phyloP scores from a whole-genome alignment of 2,113 vertebrate genomes.

The Pomatorhinus ruficollis region DNA sequence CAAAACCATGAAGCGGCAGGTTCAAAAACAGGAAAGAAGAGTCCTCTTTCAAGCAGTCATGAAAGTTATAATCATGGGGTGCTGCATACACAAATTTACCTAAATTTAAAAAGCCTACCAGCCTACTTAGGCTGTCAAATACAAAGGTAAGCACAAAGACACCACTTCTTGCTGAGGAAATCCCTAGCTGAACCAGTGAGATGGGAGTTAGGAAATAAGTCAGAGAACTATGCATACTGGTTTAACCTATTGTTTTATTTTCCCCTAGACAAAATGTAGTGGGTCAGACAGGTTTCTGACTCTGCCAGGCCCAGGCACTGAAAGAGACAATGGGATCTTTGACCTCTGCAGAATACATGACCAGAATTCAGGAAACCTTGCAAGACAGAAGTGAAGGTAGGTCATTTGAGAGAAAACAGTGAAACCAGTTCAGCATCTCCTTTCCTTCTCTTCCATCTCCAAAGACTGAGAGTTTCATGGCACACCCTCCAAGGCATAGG shows the following conservation, averaged over 20 bases:
- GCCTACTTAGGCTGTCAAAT: background rate
- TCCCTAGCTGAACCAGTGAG: background rate
- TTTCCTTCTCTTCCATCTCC: background rate
- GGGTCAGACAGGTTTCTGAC: background rate
- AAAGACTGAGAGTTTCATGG: background rate
- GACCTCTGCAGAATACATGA: background rate
- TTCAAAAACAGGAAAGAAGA: background rate
- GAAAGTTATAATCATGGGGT: background rate
- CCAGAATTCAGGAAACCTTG: background rate
- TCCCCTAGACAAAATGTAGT: background rate
- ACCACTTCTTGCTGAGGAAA: background rate
- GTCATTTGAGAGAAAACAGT: background rate
- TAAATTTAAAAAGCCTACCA: background rate
- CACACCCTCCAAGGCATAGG: background rate
- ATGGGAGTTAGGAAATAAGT: background rate
- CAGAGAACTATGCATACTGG: fast-evolving
- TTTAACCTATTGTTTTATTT: background rate
- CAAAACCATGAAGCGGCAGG: background rate
- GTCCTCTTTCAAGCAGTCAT: background rate
- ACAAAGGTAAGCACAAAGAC: background rate
- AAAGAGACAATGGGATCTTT: background rate
- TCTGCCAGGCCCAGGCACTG: background rate
- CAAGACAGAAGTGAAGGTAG: background rate
- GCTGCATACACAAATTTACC: background rate
- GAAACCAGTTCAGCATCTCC: background rate